Percentiles rank a stretch among this genome's conserved stretches.
Conservation (phyloP, 2,888 invertebrate genomes). For the Thera obeliscata region DNA sequence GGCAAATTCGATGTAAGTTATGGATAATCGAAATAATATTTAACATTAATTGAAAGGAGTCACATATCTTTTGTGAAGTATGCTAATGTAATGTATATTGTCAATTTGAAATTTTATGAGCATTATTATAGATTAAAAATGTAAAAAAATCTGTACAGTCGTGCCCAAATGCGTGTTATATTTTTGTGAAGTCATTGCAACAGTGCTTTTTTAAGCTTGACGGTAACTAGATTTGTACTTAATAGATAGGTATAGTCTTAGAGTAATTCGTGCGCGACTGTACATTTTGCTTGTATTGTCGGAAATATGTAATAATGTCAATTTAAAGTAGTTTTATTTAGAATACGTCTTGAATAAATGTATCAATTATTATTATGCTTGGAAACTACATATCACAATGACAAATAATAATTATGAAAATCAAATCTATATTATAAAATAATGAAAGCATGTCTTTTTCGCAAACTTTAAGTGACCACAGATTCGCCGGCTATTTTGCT, state of each 20-base stretch:
- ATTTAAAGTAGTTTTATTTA: slow-evolving; percentile 42
- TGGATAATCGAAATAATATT: slow-evolving; percentile 39
- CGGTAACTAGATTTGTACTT: slow-evolving; percentile 61
- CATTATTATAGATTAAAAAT: slow-evolving; percentile 41
- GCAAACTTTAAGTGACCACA: slow-evolving; percentile 32
- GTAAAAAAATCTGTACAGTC: slow-evolving; percentile 58
- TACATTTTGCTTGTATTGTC: slow-evolving; percentile 59
- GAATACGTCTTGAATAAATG: slow-evolving; percentile 42
- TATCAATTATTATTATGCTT: slow-evolving; percentile 65
- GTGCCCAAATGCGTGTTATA: slow-evolving; percentile 65
- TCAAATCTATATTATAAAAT: slow-evolving; percentile 15
- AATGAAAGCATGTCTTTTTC: slow-evolving; percentile 54
- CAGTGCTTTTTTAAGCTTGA: slow-evolving; percentile 59
- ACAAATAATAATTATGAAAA: slow-evolving; percentile 69
- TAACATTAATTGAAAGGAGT: slow-evolving; percentile 49
- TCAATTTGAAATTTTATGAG: slow-evolving; percentile 60
- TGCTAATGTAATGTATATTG: slow-evolving; percentile 43
- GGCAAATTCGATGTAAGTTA: slow-evolving; percentile 30
- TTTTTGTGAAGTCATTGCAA: slow-evolving; percentile 53
- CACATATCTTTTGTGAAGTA: slow-evolving; percentile 67
- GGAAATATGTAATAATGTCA: slow-evolving; percentile 44
- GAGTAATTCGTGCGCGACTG: slow-evolving; percentile 61
- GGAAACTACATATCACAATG: slow-evolving; percentile 76
- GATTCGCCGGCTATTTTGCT: slow-evolving; percentile 48
- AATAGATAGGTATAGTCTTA: slow-evolving; percentile 46